Percentiles rank a stretch among this genome's conserved stretches.
These are phyloP conservation scores for Prionchulus punctatus DNA, from an alignment of 2,888 invertebrate genomes.

Conservation along the genomic window DNA sequence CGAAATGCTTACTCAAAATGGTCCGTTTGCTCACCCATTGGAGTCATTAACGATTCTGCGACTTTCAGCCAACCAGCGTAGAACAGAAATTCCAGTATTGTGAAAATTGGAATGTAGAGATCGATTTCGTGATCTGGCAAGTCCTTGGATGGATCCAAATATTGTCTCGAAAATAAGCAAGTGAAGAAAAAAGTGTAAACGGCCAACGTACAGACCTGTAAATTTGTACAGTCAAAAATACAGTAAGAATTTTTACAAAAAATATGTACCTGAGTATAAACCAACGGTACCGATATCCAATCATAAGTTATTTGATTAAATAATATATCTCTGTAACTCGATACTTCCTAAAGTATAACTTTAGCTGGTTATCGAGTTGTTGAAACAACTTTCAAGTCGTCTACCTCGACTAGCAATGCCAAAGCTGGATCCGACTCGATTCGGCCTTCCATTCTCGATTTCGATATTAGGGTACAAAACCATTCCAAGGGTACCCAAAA, in stretches of 20 bases:
- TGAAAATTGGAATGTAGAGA: slow-evolving; percentile 2
- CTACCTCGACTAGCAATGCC: no score
- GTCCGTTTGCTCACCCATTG: background rate
- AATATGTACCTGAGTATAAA: slow-evolving; percentile 33
- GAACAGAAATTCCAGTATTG: background rate
- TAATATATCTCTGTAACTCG: background rate
- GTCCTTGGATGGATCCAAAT: slow-evolving; percentile 1
- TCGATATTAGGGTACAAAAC: slow-evolving; percentile 72
- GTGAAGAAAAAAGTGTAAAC: background rate
- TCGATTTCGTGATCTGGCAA: background rate
- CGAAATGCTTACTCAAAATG: background rate
- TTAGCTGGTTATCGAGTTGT: no score
- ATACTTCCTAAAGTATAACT: background rate
- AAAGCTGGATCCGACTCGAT: slow-evolving; percentile 80
- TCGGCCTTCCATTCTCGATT: slow-evolving; percentile 72
- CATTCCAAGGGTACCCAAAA: slow-evolving; percentile 85
- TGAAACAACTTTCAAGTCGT: no score
- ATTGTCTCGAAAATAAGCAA: background rate
- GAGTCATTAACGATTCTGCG: background rate
- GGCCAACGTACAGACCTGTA: background rate
- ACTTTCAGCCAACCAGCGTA: slow-evolving; percentile 4
- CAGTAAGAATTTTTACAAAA: background rate
- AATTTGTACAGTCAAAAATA: no score
- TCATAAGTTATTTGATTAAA: slow-evolving; percentile 31
- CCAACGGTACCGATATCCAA: slow-evolving; percentile 36